Base-by-base conservation (phyloP, 1,140 invertebrate genomes). In the Cotesia vestalis region DNA sequence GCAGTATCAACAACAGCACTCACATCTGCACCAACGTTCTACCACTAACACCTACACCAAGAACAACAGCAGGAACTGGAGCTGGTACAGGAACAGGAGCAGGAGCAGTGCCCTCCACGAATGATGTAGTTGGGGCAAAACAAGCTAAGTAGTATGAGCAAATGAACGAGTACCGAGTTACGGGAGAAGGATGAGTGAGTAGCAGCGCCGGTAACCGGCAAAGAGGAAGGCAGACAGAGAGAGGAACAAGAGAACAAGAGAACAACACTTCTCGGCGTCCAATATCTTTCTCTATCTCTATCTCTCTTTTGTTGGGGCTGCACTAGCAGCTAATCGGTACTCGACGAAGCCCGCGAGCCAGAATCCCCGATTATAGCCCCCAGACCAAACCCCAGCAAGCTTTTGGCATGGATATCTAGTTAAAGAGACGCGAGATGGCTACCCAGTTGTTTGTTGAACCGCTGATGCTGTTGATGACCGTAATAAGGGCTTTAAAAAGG, bases 311-410 rank as follows among this genome's bases (percentile, higher is more conserved):
- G 6, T 46, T 11, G 40, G 20, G 5, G 57, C 57, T 17, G 17
- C 17, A 9, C 57, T 20, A 59, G 5, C 40, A 46, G 40, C 57
- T 59, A 59, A 59, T 59, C 57, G 57, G 14, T 59, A 59, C 66
- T 69, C 67, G 55, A 59, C 57, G 55, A 12, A 69, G 59, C 55
- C 67, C 67, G 55, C 34, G 55, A 38, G 67, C 55, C 14, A 69
- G 67, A 69, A 69, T 60, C 67, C 55, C 67, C 67, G 67, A 69
- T 69, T 69, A 69, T 60, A 38, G 3, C 52, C 40, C 11, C 40
- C 40, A 40, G 67, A 60, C 67, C 38, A 57, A 17, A 17, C 17
- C 1, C 27, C 1, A 27, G 67, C 34, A 17, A 8, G 20, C 40
- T 52, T 66, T 40, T 40, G 55, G 36, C 67, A 69, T 59, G 55